Evolutionary conservation across 2,888 invertebrate genomes (phyloP).

Genomic region (Dryococelus australis): DNA sequence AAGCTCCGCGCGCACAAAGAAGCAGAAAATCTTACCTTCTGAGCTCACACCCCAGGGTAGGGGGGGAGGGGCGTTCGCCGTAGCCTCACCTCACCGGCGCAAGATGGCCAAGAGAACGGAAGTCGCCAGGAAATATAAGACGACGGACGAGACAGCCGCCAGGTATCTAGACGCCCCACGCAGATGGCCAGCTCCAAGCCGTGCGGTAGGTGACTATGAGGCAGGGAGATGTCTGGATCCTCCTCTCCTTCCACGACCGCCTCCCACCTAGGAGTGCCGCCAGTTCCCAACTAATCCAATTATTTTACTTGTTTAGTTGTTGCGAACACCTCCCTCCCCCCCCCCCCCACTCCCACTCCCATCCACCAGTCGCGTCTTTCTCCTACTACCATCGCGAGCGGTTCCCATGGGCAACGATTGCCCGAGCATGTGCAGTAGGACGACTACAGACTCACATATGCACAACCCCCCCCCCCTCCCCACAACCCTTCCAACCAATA

Average conservation of each 20-base stretch:
- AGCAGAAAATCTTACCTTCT: not conserved
- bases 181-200: not conserved
- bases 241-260: not conserved
- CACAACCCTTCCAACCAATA: too few relatives aligned
- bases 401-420: not conserved
- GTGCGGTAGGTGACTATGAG: not conserved
- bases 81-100: not conserved
- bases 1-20: too few relatives aligned
- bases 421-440: not conserved
- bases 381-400: not conserved
- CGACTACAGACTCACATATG: not conserved
- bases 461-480: not conserved
- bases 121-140: not conserved
- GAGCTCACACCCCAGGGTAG: not conserved
- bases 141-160: not conserved
- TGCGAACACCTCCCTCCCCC: not conserved
- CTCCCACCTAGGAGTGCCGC: conserved; percentile 30
- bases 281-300: conserved; percentile 40
- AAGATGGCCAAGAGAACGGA: not conserved
- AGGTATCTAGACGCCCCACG: not conserved
- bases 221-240: not conserved
- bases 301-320: conserved; percentile 40
- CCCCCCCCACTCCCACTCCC: not conserved
- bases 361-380: not conserved
- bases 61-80: not conserved